Conservation (phyloP, 2,797 vertebrate genomes). For the Peromyscus attwateri region DNA sequence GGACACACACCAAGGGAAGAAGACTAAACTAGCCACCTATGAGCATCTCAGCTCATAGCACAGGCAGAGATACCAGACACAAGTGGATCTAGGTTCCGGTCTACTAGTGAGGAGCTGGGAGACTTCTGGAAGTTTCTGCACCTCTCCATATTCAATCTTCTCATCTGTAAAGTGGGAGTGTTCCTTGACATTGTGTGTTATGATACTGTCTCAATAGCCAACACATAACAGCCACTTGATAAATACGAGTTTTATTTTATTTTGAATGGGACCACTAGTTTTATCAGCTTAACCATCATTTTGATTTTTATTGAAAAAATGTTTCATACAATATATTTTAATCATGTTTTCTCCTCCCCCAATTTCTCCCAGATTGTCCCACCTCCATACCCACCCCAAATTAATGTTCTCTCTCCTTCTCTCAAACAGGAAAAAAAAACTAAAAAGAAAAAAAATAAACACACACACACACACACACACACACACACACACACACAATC, state of each 20-base stretch:
- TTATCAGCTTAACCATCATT: background rate
- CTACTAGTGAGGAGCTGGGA: background rate
- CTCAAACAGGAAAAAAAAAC: background rate
- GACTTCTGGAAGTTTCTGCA: background rate
- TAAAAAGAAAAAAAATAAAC: background rate
- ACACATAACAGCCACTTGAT: background rate
- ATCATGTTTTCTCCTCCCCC: background rate
- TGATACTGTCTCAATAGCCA: background rate
- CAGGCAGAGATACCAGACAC: background rate
- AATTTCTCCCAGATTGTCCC: background rate
- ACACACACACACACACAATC: background rate
- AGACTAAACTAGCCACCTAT: background rate
- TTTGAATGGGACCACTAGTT: background rate
- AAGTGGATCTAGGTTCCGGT: background rate
- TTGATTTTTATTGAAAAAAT: background rate
- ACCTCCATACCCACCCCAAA: background rate
- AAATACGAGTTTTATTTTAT: slow-evolving; percentile 21
- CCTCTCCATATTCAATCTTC: background rate
- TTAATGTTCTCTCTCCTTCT: background rate
- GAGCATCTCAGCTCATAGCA: background rate
- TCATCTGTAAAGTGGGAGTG: background rate
- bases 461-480: background rate
- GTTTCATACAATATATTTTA: background rate
- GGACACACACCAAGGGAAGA: background rate
- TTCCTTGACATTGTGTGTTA: background rate